Evolutionary conservation across 2,797 vertebrate genomes (phyloP).

Genomic region (Cyclura pinguis): DNA sequence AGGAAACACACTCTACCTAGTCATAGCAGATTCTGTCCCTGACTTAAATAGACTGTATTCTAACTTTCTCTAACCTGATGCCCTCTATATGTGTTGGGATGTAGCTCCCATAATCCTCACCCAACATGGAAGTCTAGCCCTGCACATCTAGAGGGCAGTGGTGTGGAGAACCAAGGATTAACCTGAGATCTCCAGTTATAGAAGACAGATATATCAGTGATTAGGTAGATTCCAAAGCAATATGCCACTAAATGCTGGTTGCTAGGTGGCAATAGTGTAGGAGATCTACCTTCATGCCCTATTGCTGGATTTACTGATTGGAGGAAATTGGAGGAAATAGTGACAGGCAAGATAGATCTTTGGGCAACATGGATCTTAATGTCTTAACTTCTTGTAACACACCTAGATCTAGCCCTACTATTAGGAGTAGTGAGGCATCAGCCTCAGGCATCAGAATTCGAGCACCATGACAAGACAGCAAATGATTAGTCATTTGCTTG

Average conservation of each 20-base stretch:
- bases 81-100: not conserved
- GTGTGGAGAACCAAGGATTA: not conserved
- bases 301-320: not conserved
- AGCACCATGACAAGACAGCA: not conserved
- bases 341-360: not conserved
- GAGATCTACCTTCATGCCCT: not conserved
- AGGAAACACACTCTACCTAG: not conserved
- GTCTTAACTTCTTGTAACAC: not conserved
- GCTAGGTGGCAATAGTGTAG: no score
- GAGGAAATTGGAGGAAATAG: not conserved
- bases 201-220: not conserved
- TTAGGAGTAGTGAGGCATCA: not conserved
- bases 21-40: not conserved
- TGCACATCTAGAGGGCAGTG: not conserved
- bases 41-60: not conserved
- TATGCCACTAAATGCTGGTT: not conserved
- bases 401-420: not conserved
- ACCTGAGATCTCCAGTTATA: not conserved
- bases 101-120: not conserved
- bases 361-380: no score
- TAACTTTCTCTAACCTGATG: not conserved
- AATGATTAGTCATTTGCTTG: not conserved
- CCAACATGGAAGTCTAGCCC: not conserved
- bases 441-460: not conserved
- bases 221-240: not conserved